A percentile compares a stretch with the other conserved stretches of the same genome.
Conservation (phyloP, 2,888 invertebrate species). For the Coleophora flavipennella region DNA sequence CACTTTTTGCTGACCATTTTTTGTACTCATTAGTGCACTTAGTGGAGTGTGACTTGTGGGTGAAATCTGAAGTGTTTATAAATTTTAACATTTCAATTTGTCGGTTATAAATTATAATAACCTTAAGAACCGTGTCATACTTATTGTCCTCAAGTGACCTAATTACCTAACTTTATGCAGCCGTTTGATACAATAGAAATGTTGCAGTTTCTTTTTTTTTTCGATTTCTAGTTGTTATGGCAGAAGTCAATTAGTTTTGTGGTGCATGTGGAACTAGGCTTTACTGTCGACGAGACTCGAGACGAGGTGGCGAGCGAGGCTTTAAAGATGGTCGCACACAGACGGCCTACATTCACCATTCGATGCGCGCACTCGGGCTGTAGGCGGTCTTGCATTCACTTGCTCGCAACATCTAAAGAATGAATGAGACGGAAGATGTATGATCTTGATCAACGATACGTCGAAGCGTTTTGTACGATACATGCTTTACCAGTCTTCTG, state of each 20-base stretch:
- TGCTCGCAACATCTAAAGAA: slow-evolving; percentile 15
- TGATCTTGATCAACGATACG: slow-evolving; percentile 41
- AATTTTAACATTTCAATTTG: neutral
- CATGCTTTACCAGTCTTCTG: slow-evolving; percentile 37
- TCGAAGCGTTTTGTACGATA: slow-evolving; percentile 27
- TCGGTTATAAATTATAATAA: neutral
- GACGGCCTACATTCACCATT: slow-evolving; percentile 68
- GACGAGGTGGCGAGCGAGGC: slow-evolving; percentile 56
- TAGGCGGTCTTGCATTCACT: slow-evolving; percentile 43
- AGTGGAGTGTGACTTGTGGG: slow-evolving; percentile 8
- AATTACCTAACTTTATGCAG: no score
- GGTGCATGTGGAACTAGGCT: slow-evolving; percentile 36
- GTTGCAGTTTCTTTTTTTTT: no score
- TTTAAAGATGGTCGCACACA: slow-evolving; percentile 59
- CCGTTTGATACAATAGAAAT: no score
- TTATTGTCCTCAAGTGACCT: neutral
- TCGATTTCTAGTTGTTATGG: no score
- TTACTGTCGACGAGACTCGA: slow-evolving; percentile 34
- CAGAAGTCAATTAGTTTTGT: no score
- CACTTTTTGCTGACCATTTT: slow-evolving; percentile 4
- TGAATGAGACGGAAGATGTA: slow-evolving; percentile 33
- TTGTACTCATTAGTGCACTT: slow-evolving; percentile 2
- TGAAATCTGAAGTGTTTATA: slow-evolving; percentile 2
- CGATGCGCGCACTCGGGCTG: slow-evolving; percentile 52
- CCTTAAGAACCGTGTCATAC: neutral